Conservation (phyloP, 2,113 vertebrate genomes). For the Piaya cayana region DNA sequence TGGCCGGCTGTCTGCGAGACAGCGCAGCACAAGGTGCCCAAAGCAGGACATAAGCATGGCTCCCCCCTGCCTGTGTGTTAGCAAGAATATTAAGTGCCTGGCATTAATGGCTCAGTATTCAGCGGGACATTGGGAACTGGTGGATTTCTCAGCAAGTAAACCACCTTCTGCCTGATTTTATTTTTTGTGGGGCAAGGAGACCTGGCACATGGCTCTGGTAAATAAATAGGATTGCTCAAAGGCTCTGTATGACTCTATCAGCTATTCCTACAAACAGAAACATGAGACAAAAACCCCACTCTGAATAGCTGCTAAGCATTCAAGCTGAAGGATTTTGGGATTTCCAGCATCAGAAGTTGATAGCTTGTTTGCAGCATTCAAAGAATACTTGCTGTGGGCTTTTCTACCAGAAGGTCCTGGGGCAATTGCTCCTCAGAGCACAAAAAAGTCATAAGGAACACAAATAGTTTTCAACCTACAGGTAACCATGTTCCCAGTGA, state of each 20-base stretch:
- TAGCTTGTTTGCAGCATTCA: background rate
- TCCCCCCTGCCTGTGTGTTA: background rate
- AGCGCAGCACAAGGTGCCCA: background rate
- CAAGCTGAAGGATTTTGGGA: background rate
- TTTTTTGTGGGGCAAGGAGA: background rate
- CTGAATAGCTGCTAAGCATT: slow-evolving; percentile 10
- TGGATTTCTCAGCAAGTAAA: background rate
- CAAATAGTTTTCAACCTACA: background rate
- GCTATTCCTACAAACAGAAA: slow-evolving; percentile 17
- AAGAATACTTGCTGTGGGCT: background rate
- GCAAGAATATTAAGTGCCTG: background rate
- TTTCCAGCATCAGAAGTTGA: slow-evolving; percentile 8
- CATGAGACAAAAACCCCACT: background rate
- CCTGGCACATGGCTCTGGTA: background rate
- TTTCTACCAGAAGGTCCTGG: background rate
- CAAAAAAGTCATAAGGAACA: background rate
- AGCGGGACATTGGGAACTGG: background rate
- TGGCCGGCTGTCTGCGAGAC: background rate
- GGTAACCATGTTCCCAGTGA: background rate
- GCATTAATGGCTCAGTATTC: background rate
- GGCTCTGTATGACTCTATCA: slow-evolving; percentile 13
- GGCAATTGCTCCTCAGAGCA: background rate
- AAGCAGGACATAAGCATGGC: background rate
- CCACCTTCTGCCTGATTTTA: background rate
- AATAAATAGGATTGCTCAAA: slow-evolving; percentile 33